Percentiles rank a stretch among this genome's conserved stretches.
Evolutionary conservation across 1,140 invertebrate genomes (phyloP).

Genomic region (Rhagoletis zephyria): DNA sequence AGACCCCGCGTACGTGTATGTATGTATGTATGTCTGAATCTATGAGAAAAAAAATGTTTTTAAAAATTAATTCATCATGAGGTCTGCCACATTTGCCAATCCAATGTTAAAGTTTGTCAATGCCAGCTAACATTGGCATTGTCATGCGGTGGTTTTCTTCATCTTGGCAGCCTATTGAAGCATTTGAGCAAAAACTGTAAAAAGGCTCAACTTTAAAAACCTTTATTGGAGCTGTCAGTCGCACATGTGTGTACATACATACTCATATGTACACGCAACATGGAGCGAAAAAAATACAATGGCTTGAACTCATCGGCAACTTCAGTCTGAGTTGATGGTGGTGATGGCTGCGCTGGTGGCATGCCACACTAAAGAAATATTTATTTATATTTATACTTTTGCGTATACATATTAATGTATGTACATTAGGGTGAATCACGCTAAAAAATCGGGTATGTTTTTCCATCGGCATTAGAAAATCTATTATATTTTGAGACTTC

Average conservation of each 20-base stretch:
- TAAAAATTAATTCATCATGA: constrained; percentile 4
- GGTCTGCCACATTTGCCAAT: not conserved
- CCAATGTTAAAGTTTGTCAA: not conserved
- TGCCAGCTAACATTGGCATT: constrained; percentile 42
- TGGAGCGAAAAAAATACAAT: not conserved
- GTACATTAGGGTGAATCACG: too few relatives aligned
- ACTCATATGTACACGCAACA: not conserved
- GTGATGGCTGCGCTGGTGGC: constrained; percentile 29
- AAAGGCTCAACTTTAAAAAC: constrained; percentile 21
- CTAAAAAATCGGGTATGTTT: too few relatives aligned
- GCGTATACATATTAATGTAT: not conserved
- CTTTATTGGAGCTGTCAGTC: constrained; percentile 26
- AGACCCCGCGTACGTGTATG: not conserved
- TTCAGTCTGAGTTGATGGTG: not conserved
- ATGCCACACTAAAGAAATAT: constrained; percentile 37
- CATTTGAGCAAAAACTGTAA: constrained; percentile 2
- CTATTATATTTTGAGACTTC: too few relatives aligned
- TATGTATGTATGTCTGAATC: not conserved
- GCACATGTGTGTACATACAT: not conserved
- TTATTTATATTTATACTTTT: not conserved
- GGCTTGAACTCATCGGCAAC: not conserved
- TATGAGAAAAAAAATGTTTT: not conserved
- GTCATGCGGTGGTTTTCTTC: not conserved
- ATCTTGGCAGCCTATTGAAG: not conserved
- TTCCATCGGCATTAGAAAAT: too few relatives aligned